These are phyloP conservation scores for Xestia rhomboidea DNA, from an alignment of 2,888 invertebrate genomes.

Conservation along the genomic window DNA sequence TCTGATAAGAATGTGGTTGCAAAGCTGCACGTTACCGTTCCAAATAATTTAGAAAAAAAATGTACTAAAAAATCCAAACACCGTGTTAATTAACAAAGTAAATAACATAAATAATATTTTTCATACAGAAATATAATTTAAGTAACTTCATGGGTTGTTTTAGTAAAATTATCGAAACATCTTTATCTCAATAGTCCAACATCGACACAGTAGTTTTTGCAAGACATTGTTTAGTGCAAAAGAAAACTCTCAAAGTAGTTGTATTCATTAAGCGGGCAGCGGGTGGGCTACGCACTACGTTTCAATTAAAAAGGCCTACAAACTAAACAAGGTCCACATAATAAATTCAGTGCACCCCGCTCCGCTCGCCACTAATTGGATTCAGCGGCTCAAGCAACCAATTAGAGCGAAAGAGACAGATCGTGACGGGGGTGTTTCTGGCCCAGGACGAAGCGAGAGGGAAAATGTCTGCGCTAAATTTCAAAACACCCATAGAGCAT, in stretches of 20 bases:
- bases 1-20: background rate
- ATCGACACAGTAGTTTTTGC: background rate
- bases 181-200: background rate
- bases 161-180: background rate
- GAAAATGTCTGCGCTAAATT: slow-evolving; percentile 59
- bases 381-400: slow-evolving; percentile 83
- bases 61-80: background rate
- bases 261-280: slow-evolving; percentile 74
- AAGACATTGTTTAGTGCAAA: slow-evolving; percentile 25
- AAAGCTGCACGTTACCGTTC: no score
- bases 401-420: slow-evolving; percentile 83
- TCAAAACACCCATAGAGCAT: slow-evolving; percentile 48
- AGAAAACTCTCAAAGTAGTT: slow-evolving; percentile 61
- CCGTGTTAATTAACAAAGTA: background rate
- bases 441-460: slow-evolving; percentile 56
- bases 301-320: slow-evolving; percentile 86
- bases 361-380: slow-evolving; percentile 85
- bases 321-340: slow-evolving; percentile 85
- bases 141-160: background rate
- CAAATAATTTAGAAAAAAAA: background rate
- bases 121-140: background rate
- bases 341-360: slow-evolving; percentile 84
- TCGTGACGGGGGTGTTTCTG: slow-evolving; percentile 60
- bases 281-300: slow-evolving; percentile 83
- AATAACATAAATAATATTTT: background rate